phyloP scores from a whole-genome alignment of 2,888 invertebrate species.

The Automeris io region DNA sequence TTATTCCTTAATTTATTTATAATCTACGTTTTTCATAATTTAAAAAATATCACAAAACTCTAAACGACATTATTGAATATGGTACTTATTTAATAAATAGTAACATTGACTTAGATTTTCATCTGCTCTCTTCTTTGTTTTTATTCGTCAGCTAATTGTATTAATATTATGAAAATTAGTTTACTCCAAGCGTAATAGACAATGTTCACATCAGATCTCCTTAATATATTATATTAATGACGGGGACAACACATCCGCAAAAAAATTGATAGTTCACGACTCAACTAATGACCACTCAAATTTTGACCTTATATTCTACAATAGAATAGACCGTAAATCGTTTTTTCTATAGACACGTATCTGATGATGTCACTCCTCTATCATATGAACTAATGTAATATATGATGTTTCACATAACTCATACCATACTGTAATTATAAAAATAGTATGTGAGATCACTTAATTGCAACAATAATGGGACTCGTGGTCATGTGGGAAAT shows the following conservation, averaged over 20 bases:
- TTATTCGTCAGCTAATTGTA: too few relatives aligned
- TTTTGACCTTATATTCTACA: constrained; percentile 12
- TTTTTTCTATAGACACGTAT: constrained; percentile 9
- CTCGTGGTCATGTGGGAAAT: constrained; percentile 2
- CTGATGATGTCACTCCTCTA: constrained; percentile 8
- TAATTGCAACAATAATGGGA: constrained; percentile 10
- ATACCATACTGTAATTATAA: neutral
- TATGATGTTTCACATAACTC: constrained; percentile 1
- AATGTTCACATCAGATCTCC: neutral
- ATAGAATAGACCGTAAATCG: constrained; percentile 16
- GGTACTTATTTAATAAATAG: too few relatives aligned
- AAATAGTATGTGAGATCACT: constrained; percentile 2
- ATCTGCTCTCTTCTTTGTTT: too few relatives aligned
- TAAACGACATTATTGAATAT: too few relatives aligned
- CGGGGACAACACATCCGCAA: constrained; percentile 31
- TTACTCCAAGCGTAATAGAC: neutral
- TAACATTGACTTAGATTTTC: too few relatives aligned
- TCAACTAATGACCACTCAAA: constrained; percentile 18
- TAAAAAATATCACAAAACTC: too few relatives aligned
- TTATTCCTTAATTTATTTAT: too few relatives aligned
- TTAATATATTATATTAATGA: constrained; percentile 10
- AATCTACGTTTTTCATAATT: too few relatives aligned
- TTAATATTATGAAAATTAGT: too few relatives aligned
- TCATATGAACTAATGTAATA: neutral
- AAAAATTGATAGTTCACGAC: constrained; percentile 33